A percentile compares a stretch with the other conserved stretches of the same genome.
Evolutionary conservation across 1,140 invertebrate genomes (phyloP).

Genomic region (Drosophila lacteicornis): DNA sequence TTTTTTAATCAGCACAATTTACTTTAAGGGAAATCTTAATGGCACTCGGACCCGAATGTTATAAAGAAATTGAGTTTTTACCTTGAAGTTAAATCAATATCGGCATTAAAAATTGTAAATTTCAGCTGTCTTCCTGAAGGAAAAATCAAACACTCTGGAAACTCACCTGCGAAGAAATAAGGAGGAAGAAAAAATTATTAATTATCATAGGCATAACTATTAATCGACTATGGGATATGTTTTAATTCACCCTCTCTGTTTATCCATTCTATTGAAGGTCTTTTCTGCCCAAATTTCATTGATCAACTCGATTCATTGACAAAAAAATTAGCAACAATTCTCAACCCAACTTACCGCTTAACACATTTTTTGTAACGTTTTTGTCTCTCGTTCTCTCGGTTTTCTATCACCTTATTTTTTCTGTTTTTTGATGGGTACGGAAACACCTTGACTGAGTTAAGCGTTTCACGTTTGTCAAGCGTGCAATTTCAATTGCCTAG

Average conservation of each 20-base stretch:
- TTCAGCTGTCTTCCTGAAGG: constrained; percentile 11
- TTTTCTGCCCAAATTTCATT: constrained; percentile 27
- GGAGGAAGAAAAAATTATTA: constrained; percentile 18
- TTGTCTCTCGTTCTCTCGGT: constrained; percentile 3
- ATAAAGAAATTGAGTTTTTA: neutral
- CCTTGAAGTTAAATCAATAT: neutral
- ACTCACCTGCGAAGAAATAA: constrained; percentile 67
- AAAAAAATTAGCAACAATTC: constrained; percentile 61
- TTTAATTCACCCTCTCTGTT: neutral
- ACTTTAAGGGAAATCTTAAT: constrained; percentile 41
- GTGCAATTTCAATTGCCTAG: constrained; percentile 14
- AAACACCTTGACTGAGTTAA: constrained; percentile 55
- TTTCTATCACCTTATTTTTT: constrained; percentile 15
- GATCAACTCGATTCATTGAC: constrained; percentile 23
- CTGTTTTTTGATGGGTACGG: constrained; percentile 21
- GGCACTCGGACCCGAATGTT: neutral
- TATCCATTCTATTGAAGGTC: constrained; percentile 10
- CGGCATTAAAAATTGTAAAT: neutral
- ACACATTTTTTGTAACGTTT: constrained; percentile 40
- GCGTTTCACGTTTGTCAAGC: constrained; percentile 37
- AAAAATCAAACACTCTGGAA: neutral
- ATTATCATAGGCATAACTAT: constrained; percentile 16
- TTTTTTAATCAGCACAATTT: constrained; percentile 56
- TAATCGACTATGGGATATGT: neutral
- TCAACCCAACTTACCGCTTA: constrained; percentile 25